Base-by-base conservation (phyloP, 2,797 vertebrate species). In the Paguma larvata region DNA sequence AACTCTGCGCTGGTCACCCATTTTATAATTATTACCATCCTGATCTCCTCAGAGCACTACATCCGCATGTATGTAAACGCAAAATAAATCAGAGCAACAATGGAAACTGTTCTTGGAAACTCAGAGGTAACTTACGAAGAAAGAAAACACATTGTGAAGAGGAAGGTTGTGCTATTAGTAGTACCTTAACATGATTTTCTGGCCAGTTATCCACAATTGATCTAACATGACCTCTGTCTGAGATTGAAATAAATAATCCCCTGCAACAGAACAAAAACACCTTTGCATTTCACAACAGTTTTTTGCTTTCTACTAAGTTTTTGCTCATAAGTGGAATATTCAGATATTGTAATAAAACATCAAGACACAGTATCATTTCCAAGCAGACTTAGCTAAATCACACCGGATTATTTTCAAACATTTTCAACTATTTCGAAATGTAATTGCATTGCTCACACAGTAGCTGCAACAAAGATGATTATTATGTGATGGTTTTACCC, bases 131-230 rank as follows among this genome's bases (percentile, higher is more conserved):
- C 63, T 48, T 83, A 97, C 95, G n/a, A 94, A 95, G 65, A 96
- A 30, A 72, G 86, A 96, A 13, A 92, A 67, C 30, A 62, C 77
- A 97, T 91, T 93, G 56, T 85, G 97, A 94, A 80, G 85, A 94
- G 93, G 96, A 92, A 75, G 30, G 5, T 83, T 56, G 65, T 38
- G 25, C 85, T 65, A 75, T 44, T 32, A 83, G 94, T 32, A 85
- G 93, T 98, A 99, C 99, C 98, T 99, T 99, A 32, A 99, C 99
- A 6, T 99, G 99, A 0, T 99, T 99, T 98, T 99, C 99, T 65
- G 99, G 99, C 99, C 99, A 99, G 99, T 99, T 99, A 98, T 99
- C 99, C 98, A 99, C 98, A 96, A 99, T 99, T 72, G 99, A 99
- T 97, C 99, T 99, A 68, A 99, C 97, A 97, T 99, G 99, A 98